Conservation (phyloP, 2,888 invertebrate species). For the Drosophila eohydei region DNA sequence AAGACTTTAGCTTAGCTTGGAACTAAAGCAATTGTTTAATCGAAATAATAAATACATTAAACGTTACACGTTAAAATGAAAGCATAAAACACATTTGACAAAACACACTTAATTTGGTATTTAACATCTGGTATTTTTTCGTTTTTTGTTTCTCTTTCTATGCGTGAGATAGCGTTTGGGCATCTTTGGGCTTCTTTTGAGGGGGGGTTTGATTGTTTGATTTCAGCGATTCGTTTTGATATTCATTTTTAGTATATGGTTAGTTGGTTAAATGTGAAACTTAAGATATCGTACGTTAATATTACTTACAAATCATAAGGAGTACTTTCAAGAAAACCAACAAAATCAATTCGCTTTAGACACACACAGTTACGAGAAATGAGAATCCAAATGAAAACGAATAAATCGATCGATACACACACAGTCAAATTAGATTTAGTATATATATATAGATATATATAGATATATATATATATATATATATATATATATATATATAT, state of each 20-base stretch:
- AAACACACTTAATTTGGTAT: conserved; percentile 72
- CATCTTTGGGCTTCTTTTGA: conserved; percentile 42
- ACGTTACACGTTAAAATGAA: conserved; percentile 52
- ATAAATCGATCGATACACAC: conserved; percentile 32
- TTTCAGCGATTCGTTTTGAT: conserved; percentile 33
- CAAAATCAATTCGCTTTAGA: conserved; percentile 52
- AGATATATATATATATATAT: conserved; percentile 3
- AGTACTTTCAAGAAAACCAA: conserved; percentile 30
- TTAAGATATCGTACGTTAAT: conserved; percentile 33
- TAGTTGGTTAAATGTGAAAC: conserved; percentile 70
- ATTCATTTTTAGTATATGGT: conserved; percentile 69
- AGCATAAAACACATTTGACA: conserved; percentile 80
- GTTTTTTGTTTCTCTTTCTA: not conserved
- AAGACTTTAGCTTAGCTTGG: conserved; percentile 57
- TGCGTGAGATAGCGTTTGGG: conserved; percentile 32
- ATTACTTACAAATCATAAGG: conserved; percentile 57
- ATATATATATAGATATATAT: not conserved
- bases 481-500: not conserved
- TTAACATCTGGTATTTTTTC: conserved; percentile 15
- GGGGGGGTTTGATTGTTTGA: conserved; percentile 15
- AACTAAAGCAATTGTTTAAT: conserved; percentile 48
- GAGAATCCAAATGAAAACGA: conserved; percentile 35
- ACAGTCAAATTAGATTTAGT: conserved; percentile 34
- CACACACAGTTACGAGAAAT: conserved; percentile 66
- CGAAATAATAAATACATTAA: conserved; percentile 48